phyloP scores from a whole-genome alignment of 64 coral and sea anemone species.

The Cladopsammia gracilis region DNA sequence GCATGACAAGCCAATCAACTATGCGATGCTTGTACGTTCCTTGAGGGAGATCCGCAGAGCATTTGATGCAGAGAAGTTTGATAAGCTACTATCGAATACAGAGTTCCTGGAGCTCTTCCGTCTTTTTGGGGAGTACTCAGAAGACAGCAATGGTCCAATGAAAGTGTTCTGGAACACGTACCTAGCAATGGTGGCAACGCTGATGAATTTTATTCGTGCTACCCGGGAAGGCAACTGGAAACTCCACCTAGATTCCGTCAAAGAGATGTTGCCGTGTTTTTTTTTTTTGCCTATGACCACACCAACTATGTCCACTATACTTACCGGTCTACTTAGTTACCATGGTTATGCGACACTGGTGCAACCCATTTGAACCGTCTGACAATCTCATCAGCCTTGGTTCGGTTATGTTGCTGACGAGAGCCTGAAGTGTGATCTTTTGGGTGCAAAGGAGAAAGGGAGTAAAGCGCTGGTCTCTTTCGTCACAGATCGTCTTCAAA shows the following conservation, averaged over 20 bases:
- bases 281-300: conserved; percentile 40
- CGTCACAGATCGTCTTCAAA: no score
- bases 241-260: conserved; percentile 1
- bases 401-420: no score
- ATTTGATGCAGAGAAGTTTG: conserved; percentile 5
- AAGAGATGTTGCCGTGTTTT: conserved; percentile 49
- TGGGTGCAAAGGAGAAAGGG: conserved; percentile 19
- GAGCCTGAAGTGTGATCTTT: background rate
- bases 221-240: conserved; percentile 59
- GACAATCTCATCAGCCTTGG: no score
- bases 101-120: conserved; percentile 18
- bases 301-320: conserved; percentile 31
- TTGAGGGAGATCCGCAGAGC: background rate
- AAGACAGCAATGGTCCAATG: conserved; percentile 19
- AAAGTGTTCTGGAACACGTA: conserved; percentile 53
- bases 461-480: conserved; percentile 13
- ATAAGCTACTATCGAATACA: conserved; percentile 15
- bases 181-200: conserved; percentile 37
- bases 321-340: conserved; percentile 4
- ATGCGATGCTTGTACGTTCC: background rate
- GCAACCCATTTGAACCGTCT: no score
- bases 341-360: no score
- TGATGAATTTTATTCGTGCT: conserved; percentile 24
- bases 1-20: background rate
- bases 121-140: conserved; percentile 28